Evolutionary conservation across 2,888 invertebrate species (phyloP).

Genomic region (Strigamia transsilvanica): DNA sequence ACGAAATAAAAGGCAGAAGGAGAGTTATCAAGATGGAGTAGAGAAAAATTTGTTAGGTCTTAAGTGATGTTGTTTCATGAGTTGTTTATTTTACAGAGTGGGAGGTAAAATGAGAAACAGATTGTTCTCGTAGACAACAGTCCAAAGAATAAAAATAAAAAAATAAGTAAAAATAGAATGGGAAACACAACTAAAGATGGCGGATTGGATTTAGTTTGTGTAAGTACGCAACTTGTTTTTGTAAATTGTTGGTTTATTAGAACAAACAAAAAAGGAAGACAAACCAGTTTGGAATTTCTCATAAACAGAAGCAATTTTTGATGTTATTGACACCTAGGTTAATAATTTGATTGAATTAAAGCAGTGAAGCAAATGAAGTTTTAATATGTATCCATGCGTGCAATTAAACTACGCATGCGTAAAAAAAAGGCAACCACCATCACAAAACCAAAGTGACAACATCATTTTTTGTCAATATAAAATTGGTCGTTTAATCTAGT

Average conservation of each 20-base stretch:
- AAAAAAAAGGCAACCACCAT: slow-evolving; percentile 34
- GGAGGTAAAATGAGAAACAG: slow-evolving; percentile 42
- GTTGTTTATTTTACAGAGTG: slow-evolving; percentile 36
- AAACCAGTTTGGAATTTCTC: neutral
- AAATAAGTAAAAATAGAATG: neutral
- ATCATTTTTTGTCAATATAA: slow-evolving; percentile 37
- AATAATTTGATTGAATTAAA: slow-evolving; percentile 19
- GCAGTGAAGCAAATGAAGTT: slow-evolving; percentile 39
- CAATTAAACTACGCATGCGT: slow-evolving; percentile 42
- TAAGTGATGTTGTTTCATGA: slow-evolving; percentile 43
- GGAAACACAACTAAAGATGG: neutral
- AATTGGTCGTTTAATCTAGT: slow-evolving; percentile 33
- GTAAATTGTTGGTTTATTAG: neutral
- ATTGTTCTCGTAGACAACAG: slow-evolving; percentile 13
- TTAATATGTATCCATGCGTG: slow-evolving; percentile 5
- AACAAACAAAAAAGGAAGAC: neutral
- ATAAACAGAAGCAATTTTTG: slow-evolving; percentile 1
- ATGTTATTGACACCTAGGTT: slow-evolving; percentile 27
- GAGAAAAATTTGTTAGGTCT: slow-evolving; percentile 34
- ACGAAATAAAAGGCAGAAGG: slow-evolving; percentile 12
- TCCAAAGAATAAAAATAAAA: neutral
- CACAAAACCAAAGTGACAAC: slow-evolving; percentile 36
- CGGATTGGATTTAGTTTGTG: neutral
- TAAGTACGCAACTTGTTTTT: neutral
- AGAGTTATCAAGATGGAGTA: slow-evolving; percentile 23